Percentiles rank a stretch among this genome's conserved stretches.
Evolutionary conservation across 1,140 invertebrate genomes (phyloP).

Genomic region (Physella acuta): DNA sequence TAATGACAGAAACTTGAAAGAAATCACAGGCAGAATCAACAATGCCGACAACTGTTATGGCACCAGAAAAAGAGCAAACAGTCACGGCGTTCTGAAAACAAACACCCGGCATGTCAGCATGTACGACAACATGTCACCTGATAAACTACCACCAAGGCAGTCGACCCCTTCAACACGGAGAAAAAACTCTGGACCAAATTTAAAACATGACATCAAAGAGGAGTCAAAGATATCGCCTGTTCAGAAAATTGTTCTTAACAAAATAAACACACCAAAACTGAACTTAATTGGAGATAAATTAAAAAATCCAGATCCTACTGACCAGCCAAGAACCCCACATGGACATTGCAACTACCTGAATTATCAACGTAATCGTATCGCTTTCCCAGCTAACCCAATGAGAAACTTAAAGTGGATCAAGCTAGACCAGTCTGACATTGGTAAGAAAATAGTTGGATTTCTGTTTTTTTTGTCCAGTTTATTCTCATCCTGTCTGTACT

Average conservation of each 20-base stretch:
- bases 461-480: too few species aligned
- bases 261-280: too few species aligned
- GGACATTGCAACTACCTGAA: neutral
- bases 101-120: neutral
- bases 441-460: conserved; percentile 2
- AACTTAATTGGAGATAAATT: too few species aligned
- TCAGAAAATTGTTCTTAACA: neutral
- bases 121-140: conserved; percentile 24
- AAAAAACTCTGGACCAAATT: neutral
- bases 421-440: conserved; percentile 26
- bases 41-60: too few species aligned
- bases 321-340: neutral
- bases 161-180: neutral
- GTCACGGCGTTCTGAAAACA: neutral
- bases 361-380: conserved; percentile 16
- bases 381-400: conserved; percentile 32
- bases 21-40: neutral
- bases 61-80: too few species aligned
- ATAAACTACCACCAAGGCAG: neutral
- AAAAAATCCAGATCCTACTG: neutral
- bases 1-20: neutral
- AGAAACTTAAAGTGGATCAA: conserved; percentile 40
- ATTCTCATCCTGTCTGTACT: too few species aligned
- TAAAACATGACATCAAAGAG: neutral
- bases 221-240: neutral